Evolutionary conservation across 2,797 vertebrate species (phyloP).

Genomic region (Phylloscopus collybita): DNA sequence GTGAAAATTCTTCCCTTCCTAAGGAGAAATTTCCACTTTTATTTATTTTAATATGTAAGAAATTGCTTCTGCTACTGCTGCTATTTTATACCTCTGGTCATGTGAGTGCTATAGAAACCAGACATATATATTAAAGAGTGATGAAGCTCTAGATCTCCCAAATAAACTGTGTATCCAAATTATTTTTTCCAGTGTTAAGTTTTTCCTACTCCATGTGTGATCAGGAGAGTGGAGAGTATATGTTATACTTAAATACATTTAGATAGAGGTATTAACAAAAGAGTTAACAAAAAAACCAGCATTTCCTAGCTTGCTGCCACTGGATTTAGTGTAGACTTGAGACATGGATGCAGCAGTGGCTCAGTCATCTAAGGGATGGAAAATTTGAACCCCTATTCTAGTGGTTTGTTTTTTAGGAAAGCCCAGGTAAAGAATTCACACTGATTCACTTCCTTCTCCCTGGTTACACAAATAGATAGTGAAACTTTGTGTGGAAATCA

Average conservation of each 20-base stretch:
- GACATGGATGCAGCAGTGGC: not conserved
- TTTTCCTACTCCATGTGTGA: not conserved
- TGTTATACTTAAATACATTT: not conserved
- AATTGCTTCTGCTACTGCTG: not conserved
- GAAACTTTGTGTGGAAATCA: not conserved
- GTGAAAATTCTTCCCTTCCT: not conserved
- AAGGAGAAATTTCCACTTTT: not conserved
- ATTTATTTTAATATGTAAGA: not conserved
- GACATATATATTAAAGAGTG: not conserved
- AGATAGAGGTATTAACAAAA: not conserved
- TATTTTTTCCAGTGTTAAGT: not conserved
- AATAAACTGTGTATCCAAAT: not conserved
- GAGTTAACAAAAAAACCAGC: not conserved
- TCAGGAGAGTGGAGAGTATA: not conserved
- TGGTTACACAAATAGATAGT: not conserved
- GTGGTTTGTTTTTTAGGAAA: not conserved
- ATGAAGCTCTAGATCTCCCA: not conserved
- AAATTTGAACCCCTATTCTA: not conserved
- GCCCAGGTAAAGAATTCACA: not conserved
- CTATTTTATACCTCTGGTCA: not conserved
- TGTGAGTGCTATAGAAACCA: not conserved
- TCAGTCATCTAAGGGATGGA: not conserved
- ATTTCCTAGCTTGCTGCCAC: rapidly evolving
- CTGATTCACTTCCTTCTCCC: not conserved
- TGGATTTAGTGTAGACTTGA: not conserved